Evolutionary conservation across 2,888 invertebrate species (phyloP), one percentile per base, ranked within the genome.

Genomic region (Drosophila paracracens): DNA sequence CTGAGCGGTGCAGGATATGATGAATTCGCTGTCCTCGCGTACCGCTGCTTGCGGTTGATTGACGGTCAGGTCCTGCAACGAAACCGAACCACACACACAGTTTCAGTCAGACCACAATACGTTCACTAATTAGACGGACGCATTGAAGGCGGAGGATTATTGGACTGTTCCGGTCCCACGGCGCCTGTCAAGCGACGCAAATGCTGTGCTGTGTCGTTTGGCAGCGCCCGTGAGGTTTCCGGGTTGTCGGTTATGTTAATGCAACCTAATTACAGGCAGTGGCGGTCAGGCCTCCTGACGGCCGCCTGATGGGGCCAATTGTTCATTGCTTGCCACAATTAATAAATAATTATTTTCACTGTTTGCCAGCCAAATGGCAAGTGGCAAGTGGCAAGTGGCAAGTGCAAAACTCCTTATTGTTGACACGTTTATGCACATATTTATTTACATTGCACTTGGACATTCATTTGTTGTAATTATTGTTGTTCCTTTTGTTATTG

Each of bases 11-110:
- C 97, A 97, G 60, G 96, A 96, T 76, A 97, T 94, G 83, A 96
- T 95, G 88, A 97, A 96, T 92, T 96, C 96, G 59, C 96, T 96
- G 6, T 95, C 96, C 90, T 96, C 95, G 92, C 96, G 95, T 71
- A 94, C 94, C 57, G 94, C 92, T 60, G 92, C 92, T 76, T 92
- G 92, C 70, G 94, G 94, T 83, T 94, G 94, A 91, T 94, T 94
- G 79, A 94, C 93, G 71, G 93, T 93, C 66, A 95, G 92, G 74
- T 94, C 94, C 95, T 95, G 92, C 35, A 81, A 78, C 54, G 74
- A 75, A 66, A 69, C 57, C 25, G 43, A 60, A 43, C 51, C 62
- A 52, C 51, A 66, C 51, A 66, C 18, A 36, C 18, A 27, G 38
- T 11, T 38, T 62, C 52, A 63, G 43, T 53, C 13, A 38, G 27